Percentiles rank a stretch among this genome's conserved stretches.
phyloP scores from a whole-genome alignment of 2,888 invertebrate genomes.

The Conistra vaccinii region DNA sequence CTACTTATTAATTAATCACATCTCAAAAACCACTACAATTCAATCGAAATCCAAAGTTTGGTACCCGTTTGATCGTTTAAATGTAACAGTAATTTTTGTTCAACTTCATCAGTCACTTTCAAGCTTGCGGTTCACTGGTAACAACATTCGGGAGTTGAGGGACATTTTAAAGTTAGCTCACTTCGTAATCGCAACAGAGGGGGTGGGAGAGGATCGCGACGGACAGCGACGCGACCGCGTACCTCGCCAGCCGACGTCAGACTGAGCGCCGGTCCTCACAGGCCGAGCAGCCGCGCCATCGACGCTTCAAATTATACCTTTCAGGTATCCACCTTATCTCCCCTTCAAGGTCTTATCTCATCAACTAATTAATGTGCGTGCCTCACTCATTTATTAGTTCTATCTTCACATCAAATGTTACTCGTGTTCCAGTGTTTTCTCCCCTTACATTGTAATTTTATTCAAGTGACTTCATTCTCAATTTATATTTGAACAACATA shows the following conservation, averaged over 20 bases:
- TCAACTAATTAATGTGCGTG: conserved; percentile 71
- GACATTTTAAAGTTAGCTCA: conserved; percentile 85
- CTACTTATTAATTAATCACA: conserved; percentile 81
- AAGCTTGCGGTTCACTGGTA: conserved; percentile 73
- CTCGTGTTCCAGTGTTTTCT: conserved; percentile 41
- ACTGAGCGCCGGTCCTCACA: conserved; percentile 70
- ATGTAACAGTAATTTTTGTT: conserved; percentile 64
- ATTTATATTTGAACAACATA: conserved; percentile 16
- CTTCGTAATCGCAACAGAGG: conserved; percentile 68
- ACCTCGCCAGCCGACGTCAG: conserved; percentile 71
- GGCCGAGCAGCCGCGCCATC: conserved; percentile 66
- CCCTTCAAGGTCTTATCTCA: conserved; percentile 70
- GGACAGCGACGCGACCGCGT: conserved; percentile 68
- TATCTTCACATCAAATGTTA: conserved; percentile 58
- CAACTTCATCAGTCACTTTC: conserved; percentile 81
- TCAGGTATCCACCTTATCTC: conserved; percentile 75
- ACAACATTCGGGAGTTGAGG: conserved; percentile 69
- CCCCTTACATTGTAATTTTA: conserved; percentile 24
- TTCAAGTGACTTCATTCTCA: conserved; percentile 1
- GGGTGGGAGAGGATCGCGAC: conserved; percentile 62
- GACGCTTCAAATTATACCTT: conserved; percentile 72
- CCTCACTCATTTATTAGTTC: conserved; percentile 66
- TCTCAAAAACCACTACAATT: conserved; percentile 82
- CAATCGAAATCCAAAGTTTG: conserved; percentile 82
- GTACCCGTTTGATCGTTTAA: conserved; percentile 63